phyloP scores from a whole-genome alignment of 2,113 vertebrate genomes.

The Pseudonaja textilis region DNA sequence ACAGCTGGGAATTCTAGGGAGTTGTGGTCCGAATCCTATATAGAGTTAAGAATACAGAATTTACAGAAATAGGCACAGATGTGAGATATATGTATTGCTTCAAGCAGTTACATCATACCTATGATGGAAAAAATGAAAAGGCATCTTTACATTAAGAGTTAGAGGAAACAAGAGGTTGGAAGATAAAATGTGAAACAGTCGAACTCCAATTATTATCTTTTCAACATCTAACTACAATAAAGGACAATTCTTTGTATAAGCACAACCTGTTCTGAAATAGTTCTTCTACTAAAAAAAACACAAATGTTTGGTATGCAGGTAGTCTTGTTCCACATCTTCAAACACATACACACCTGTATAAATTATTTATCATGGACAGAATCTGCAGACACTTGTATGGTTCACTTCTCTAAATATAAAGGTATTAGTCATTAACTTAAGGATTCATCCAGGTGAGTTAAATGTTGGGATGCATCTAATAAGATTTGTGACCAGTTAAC shows the following conservation, averaged over 20 bases:
- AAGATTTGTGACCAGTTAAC: background rate
- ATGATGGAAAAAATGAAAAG: background rate
- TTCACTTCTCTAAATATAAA: accelerated
- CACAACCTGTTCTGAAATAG: slow-evolving; percentile 1
- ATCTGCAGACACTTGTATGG: background rate
- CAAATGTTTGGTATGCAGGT: background rate
- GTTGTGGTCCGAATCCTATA: background rate
- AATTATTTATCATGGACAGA: background rate
- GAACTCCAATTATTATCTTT: slow-evolving; percentile 10
- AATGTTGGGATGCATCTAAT: background rate
- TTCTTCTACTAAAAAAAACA: background rate
- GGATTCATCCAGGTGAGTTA: background rate
- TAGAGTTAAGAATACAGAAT: background rate
- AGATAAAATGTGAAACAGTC: background rate
- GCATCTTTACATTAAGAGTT: background rate
- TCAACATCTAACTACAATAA: slow-evolving; percentile 19
- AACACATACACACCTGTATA: background rate
- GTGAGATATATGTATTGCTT: background rate
- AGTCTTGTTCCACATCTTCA: background rate
- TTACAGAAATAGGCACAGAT: background rate
- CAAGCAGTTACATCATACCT: background rate
- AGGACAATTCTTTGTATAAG: slow-evolving; percentile 21
- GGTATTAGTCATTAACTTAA: background rate
- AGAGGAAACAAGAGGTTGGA: background rate
- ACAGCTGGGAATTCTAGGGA: background rate